These are phyloP conservation scores for Microctonus aethiopoides DNA, from an alignment of 2,888 invertebrate species.

Conservation along the genomic window DNA sequence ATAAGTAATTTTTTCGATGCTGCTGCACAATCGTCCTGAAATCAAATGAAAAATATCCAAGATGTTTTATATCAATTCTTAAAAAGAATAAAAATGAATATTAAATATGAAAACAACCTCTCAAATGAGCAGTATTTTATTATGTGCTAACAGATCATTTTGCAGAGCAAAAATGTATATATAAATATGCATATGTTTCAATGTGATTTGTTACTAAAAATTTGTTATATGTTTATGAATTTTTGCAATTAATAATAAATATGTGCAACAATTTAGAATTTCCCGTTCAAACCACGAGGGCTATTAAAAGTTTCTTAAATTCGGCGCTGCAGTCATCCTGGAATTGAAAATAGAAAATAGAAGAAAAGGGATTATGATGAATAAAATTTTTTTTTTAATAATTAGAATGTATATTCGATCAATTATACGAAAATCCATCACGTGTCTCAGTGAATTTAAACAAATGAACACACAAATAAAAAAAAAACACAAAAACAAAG, in stretches of 20 bases:
- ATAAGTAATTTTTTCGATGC: conserved; percentile 62
- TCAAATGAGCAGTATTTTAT: neutral
- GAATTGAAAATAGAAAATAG: conserved; percentile 50
- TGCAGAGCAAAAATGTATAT: neutral
- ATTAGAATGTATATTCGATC: conserved; percentile 8
- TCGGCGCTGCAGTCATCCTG: conserved; percentile 66
- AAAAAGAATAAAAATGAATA: neutral
- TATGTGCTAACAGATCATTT: neutral
- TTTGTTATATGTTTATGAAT: neutral
- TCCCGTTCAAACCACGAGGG: conserved; percentile 59
- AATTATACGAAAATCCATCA: conserved; percentile 24
- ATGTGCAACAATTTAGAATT: neutral
- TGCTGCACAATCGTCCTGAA: conserved; percentile 61
- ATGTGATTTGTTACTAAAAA: conserved; percentile 23
- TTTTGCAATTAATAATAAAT: neutral
- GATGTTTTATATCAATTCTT: neutral
- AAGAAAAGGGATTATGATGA: conserved; percentile 8
- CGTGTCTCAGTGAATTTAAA: neutral
- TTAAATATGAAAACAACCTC: neutral
- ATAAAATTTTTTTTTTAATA: neutral
- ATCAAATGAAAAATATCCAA: conserved; percentile 45
- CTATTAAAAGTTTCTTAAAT: conserved; percentile 63
- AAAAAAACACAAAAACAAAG: neutral
- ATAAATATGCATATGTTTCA: neutral
- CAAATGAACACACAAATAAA: neutral